A percentile compares a stretch with the other conserved stretches of the same genome.
These are phyloP conservation scores for Pollenia amentaria DNA, from an alignment of 2,888 invertebrate genomes.

Conservation along the genomic window DNA sequence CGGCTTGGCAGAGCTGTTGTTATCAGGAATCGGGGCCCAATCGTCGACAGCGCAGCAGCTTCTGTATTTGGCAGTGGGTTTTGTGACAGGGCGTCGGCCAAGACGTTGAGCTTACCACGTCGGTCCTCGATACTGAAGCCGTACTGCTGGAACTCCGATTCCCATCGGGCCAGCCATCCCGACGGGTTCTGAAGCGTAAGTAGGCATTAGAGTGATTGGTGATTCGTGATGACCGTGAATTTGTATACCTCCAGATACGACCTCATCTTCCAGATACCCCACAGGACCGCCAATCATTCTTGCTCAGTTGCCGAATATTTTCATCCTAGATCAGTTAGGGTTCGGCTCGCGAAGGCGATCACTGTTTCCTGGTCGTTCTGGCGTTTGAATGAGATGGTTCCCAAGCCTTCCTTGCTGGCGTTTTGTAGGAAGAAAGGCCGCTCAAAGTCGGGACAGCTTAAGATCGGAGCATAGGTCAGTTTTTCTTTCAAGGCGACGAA, in stretches of 20 bases:
- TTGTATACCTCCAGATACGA: constrained; percentile 44
- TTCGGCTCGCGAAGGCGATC: constrained; percentile 11
- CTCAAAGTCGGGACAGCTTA: background rate
- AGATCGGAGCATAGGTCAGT: no score
- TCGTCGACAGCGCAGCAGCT: no score
- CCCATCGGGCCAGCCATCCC: constrained; percentile 67
- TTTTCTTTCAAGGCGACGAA: no score
- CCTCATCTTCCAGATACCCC: constrained; percentile 66
- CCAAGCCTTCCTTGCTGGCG: background rate
- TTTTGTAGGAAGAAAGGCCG: constrained; percentile 1
- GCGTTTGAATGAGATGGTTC: background rate
- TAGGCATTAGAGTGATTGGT: constrained; percentile 65
- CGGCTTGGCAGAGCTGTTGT: no score
- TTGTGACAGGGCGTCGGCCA: no score
- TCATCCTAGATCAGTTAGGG: constrained; percentile 1
- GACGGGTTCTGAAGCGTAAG: constrained; percentile 59
- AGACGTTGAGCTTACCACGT: background rate
- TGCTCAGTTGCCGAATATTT: no score
- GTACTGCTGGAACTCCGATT: constrained; percentile 59
- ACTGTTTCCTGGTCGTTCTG: background rate
- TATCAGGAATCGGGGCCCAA: no score
- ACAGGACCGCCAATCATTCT: constrained; percentile 66
- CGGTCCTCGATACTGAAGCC: constrained; percentile 51
- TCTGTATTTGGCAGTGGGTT: no score
- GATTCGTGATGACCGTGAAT: constrained; percentile 66